Evolutionary conservation across 2,797 vertebrate species (phyloP).

Genomic region (Helarctos malayanus): DNA sequence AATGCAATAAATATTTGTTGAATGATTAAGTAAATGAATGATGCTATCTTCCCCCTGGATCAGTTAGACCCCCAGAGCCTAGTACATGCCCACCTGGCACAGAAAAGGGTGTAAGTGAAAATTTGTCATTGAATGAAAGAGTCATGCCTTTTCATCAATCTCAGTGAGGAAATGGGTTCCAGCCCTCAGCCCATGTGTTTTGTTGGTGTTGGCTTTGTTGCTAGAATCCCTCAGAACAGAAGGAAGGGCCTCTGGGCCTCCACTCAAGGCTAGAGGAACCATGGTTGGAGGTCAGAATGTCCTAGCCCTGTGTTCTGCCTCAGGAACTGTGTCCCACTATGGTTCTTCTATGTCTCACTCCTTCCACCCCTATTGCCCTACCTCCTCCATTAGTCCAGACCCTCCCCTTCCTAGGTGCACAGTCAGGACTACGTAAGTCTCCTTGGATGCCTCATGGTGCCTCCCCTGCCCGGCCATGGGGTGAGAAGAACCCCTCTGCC

Average conservation of each 20-base stretch:
- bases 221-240: neutral
- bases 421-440: neutral
- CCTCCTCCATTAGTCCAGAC: neutral
- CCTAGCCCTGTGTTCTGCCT: neutral
- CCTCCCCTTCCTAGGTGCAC: neutral
- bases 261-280: neutral
- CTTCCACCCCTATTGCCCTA: neutral
- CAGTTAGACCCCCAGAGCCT: neutral
- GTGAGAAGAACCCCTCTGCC: neutral
- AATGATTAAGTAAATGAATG: neutral
- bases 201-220: neutral
- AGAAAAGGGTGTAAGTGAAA: neutral
- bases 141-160: neutral
- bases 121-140: neutral
- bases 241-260: neutral
- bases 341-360: neutral
- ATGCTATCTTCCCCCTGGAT: neutral
- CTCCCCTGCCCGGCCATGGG: neutral
- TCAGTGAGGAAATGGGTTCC: neutral
- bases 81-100: no score
- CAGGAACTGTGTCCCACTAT: neutral
- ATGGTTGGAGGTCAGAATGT: neutral
- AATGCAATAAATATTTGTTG: neutral
- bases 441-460: neutral
- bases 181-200: neutral